These are phyloP conservation scores for Pogoniulus pusillus DNA, from an alignment of 2,797 vertebrate genomes.

Conservation along the genomic window DNA sequence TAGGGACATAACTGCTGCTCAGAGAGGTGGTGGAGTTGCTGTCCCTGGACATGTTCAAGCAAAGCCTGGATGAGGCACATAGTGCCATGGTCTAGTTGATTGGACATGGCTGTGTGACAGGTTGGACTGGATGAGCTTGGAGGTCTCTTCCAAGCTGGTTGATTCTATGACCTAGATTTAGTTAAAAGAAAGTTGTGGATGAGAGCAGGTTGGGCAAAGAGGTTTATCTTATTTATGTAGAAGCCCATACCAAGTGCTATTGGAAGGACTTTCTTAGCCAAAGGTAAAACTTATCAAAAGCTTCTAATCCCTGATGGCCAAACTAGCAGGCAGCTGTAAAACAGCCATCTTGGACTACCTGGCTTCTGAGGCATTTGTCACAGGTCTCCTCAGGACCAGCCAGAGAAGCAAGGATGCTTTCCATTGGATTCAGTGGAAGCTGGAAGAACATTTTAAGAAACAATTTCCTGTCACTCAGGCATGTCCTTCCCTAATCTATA, in stretches of 20 bases:
- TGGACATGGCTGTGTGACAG: too few species aligned
- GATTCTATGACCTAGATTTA: constrained; percentile 63
- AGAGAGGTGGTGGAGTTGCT: too few species aligned
- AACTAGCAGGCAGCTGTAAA: rapidly evolving
- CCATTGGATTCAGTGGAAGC: background rate
- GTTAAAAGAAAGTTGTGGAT: background rate
- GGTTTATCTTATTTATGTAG: background rate
- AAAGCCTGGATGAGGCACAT: too few species aligned
- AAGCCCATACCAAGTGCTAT: background rate
- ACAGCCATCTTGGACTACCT: background rate
- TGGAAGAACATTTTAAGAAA: background rate
- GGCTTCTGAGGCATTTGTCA: background rate
- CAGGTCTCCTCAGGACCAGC: background rate
- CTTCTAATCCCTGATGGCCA: background rate
- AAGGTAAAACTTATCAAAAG: background rate
- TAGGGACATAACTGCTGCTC: constrained; percentile 58
- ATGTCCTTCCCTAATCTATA: background rate
- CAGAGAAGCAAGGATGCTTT: background rate
- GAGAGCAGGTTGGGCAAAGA: background rate
- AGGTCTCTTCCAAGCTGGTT: too few species aligned
- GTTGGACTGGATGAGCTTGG: too few species aligned
- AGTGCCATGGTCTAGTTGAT: too few species aligned
- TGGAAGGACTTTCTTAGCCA: background rate
- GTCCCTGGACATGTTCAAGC: too few species aligned
- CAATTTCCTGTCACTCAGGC: background rate